Percentiles rank a stretch among this genome's conserved stretches.
Evolutionary conservation across 2,113 vertebrate genomes (phyloP).

Genomic region (Parus major): DNA sequence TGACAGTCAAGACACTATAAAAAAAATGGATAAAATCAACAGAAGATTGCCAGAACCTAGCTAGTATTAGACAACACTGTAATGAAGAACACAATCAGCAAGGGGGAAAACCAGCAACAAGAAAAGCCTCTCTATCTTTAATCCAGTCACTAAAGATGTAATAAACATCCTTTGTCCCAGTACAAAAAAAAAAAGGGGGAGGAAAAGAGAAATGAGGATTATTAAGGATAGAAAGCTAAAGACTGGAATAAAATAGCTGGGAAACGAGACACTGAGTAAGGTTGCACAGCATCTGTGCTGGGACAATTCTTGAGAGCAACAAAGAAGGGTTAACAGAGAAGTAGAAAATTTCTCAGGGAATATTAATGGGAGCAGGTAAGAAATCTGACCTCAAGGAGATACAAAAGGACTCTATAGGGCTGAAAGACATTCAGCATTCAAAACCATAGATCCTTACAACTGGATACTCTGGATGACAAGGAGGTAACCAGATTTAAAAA

Average conservation of each 20-base stretch:
- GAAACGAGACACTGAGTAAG: neutral
- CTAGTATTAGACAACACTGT: neutral
- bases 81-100: neutral
- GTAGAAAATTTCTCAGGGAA: neutral
- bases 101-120: neutral
- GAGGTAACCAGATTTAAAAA: neutral
- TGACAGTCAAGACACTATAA: neutral
- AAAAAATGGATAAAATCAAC: neutral
- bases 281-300: neutral
- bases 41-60: neutral
- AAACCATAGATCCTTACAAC: neutral
- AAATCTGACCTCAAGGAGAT: neutral
- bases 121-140: neutral
- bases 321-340: neutral
- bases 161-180: neutral
- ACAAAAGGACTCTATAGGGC: neutral
- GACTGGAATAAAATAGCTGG: neutral
- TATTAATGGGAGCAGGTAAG: neutral
- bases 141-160: neutral
- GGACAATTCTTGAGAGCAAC: neutral
- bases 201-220: neutral
- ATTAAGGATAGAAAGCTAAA: neutral
- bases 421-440: neutral
- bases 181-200: rapidly evolving
- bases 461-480: neutral